Conservation (phyloP, 2,797 vertebrate species). For the Clarias pachynema region DNA sequence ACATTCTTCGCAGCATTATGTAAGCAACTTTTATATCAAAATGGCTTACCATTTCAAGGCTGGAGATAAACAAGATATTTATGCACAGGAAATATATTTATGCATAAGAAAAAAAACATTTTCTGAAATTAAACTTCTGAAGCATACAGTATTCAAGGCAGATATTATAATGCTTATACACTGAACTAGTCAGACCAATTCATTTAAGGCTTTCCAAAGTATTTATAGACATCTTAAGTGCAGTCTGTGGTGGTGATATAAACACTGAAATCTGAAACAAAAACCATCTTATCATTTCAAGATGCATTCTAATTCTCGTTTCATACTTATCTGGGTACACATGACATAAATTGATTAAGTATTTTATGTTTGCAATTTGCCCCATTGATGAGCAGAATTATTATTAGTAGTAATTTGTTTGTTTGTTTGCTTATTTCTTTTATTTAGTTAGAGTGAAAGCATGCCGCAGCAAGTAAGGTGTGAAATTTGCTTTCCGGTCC, state of each 20-base stretch:
- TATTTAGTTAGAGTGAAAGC: neutral
- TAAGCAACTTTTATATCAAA: constrained; percentile 22
- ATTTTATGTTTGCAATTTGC: neutral
- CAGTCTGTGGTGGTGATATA: neutral
- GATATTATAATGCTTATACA: neutral
- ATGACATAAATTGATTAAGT: neutral
- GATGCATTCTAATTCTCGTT: neutral
- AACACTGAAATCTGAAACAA: neutral
- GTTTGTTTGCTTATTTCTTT: neutral
- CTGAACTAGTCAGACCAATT: neutral
- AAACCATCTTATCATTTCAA: neutral
- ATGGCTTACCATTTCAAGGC: neutral
- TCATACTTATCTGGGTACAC: neutral
- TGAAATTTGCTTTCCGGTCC: neutral
- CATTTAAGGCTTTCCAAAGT: neutral
- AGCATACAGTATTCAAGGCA: neutral
- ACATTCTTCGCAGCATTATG: constrained; percentile 6
- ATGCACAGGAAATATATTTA: neutral
- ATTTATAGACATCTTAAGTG: neutral
- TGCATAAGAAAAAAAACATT: neutral
- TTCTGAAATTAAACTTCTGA: neutral
- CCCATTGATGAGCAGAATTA: neutral
- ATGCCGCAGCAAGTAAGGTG: neutral
- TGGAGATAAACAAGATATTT: constrained; percentile 21
- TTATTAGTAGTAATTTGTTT: neutral